phyloP scores from a whole-genome alignment of 2,888 invertebrate genomes.

The Pachliopta kotzebuea region DNA sequence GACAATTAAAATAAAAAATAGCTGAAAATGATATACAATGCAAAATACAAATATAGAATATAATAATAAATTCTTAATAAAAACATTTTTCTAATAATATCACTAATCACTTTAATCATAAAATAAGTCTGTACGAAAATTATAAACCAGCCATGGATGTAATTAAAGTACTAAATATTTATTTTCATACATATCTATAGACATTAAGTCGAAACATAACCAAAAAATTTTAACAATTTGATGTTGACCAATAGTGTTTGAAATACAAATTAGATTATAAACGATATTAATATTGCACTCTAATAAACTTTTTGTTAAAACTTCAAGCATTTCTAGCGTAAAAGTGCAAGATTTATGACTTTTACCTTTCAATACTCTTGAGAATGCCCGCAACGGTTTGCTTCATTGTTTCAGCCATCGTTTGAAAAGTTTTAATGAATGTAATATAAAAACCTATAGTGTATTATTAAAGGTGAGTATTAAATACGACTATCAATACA shows the following conservation, averaged over 20 bases:
- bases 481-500: not conserved
- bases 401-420: slow-evolving; percentile 91
- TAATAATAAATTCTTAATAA: too few relatives aligned
- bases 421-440: not conserved
- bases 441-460: not conserved
- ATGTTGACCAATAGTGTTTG: too few relatives aligned
- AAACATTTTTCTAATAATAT: too few relatives aligned
- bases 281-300: not conserved
- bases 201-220: not conserved
- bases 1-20: too few relatives aligned
- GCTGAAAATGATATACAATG: too few relatives aligned
- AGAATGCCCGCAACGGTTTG: slow-evolving; percentile 92
- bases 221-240: too few relatives aligned
- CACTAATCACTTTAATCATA: too few relatives aligned
- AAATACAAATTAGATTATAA: not conserved
- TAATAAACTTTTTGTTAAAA: not conserved
- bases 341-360: not conserved
- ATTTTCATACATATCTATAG: not conserved
- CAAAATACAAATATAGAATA: too few relatives aligned
- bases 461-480: not conserved
- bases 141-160: too few relatives aligned
- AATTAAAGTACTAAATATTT: not conserved
- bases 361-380: slow-evolving; percentile 94
- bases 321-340: not conserved
- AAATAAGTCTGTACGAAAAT: too few relatives aligned